Percentiles rank a stretch among this genome's conserved stretches.
These are phyloP conservation scores for Oncorhynchus tshawytscha DNA, from an alignment of 2,113 vertebrate species.

Conservation along the genomic window DNA sequence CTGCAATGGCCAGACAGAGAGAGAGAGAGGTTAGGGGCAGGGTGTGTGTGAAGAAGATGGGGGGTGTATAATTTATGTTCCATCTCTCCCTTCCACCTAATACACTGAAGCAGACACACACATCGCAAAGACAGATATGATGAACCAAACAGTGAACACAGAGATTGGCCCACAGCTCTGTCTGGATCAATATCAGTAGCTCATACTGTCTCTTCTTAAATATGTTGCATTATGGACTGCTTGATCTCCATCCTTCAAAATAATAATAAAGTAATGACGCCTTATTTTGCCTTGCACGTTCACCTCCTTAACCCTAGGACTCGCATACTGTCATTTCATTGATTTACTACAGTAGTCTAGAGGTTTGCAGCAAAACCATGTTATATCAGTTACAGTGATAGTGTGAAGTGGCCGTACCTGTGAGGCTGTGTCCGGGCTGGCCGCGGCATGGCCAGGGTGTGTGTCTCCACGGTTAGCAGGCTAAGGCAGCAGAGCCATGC, in stretches of 20 bases:
- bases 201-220: too few species aligned
- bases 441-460: slow-evolving; percentile 32
- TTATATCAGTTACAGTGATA: not conserved
- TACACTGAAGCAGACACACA: too few species aligned
- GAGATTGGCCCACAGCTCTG: not conserved
- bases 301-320: not conserved
- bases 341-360: too few species aligned
- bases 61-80: too few species aligned
- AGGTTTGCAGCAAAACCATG: too few species aligned
- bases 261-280: not conserved
- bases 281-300: not conserved
- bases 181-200: too few species aligned
- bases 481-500: slow-evolving; percentile 59
- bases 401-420: slow-evolving; percentile 44
- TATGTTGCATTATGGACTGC: too few species aligned
- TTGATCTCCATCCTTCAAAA: too few species aligned
- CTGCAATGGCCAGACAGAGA: too few species aligned
- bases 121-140: not conserved
- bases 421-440: slow-evolving; percentile 38
- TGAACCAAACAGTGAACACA: not conserved
- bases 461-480: slow-evolving; percentile 55
- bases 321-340: too few species aligned
- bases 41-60: not conserved
- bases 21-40: not conserved
- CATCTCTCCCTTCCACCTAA: too few species aligned